phyloP scores from a whole-genome alignment of 2,888 invertebrate species.

The Pterostichus niger region DNA sequence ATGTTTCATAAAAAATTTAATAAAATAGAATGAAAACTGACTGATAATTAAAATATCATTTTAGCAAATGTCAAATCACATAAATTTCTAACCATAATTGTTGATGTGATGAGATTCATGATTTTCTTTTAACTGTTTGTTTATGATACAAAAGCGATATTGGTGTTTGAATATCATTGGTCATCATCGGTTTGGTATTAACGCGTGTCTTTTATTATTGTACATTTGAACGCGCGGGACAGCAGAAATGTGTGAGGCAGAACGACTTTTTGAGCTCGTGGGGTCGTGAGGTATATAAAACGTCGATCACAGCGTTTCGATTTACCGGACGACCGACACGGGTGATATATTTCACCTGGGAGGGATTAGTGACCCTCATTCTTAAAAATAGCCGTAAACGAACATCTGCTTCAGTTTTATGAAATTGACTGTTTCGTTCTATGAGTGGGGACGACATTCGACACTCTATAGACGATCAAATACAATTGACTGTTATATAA shows the following conservation, averaged over 20 bases:
- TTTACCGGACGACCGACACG: slow-evolving; percentile 51
- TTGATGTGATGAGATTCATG: not conserved
- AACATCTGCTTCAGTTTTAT: slow-evolving; percentile 55
- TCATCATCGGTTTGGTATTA: slow-evolving; percentile 33
- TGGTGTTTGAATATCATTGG: not conserved
- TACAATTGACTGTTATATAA: not conserved
- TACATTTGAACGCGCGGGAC: slow-evolving; percentile 22
- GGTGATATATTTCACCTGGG: slow-evolving; percentile 52
- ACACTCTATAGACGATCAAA: not conserved
- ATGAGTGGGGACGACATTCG: not conserved
- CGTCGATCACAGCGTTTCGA: slow-evolving; percentile 52
- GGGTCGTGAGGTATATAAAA: slow-evolving; percentile 18
- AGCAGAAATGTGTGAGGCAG: slow-evolving; percentile 23
- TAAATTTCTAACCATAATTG: too few species aligned
- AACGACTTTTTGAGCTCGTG: slow-evolving; percentile 40
- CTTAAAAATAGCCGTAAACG: slow-evolving; percentile 41
- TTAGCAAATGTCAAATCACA: slow-evolving; percentile 2
- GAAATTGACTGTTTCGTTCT: slow-evolving; percentile 33
- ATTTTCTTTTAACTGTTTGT: slow-evolving; percentile 2
- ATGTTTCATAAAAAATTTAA: slow-evolving; percentile 28
- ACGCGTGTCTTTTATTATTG: slow-evolving; percentile 9
- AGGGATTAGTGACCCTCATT: slow-evolving; percentile 58
- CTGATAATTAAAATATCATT: slow-evolving; percentile 21
- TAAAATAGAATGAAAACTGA: slow-evolving; percentile 34
- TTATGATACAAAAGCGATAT: not conserved